Evolutionary conservation across 2,888 invertebrate genomes (phyloP), one percentile per base, ranked within the genome.

Genomic region (Drosophila algonquin): DNA sequence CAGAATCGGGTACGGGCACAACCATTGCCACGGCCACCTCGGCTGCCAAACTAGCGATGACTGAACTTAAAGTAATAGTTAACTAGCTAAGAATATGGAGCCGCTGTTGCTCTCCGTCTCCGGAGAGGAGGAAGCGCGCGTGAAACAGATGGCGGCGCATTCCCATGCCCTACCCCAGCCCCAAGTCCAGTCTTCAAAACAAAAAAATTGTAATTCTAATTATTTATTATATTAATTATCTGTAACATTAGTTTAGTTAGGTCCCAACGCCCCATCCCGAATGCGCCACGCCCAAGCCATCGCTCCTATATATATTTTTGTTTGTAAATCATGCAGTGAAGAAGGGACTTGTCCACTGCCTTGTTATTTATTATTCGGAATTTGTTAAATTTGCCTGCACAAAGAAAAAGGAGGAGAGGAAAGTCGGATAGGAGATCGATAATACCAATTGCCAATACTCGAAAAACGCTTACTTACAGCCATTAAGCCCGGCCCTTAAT

Each of bases 41-140:
- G 60, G 73, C 56, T 64, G 62, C 68, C 57, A 56, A 57, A 74
- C 54, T 64, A 55, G 73, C 73, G 63, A 81, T 75, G 81, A 88
- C 86, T 87, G 89, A 83, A 84, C 71, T 72, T 75, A 79, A 89
- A 64, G 69, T 86, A 81, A 83, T 67, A 84, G 87, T 87, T 72
- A 75, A 83, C 52, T 81, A 80, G 73, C 60, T 53, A 57, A 73
- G 68, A 63, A 32, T 44, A 52, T 21, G 46, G 32, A 18, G 54
- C 32, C 56, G 40, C 56, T 48, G 35, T 32, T 21, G 32, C 63
- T n/a, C 40, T 40, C 40, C 40, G 7, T 40, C 6, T n/a, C 40
- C 40, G 40, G 40, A 40, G 40, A 40, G 40, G 40, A 40, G 14
- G 40, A 51, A 40, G 40, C 16, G 46, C 45, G 30, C 30, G 46